These are phyloP conservation scores for Seira sanloemensis DNA, from an alignment of 2,888 invertebrate genomes.

Conservation along the genomic window DNA sequence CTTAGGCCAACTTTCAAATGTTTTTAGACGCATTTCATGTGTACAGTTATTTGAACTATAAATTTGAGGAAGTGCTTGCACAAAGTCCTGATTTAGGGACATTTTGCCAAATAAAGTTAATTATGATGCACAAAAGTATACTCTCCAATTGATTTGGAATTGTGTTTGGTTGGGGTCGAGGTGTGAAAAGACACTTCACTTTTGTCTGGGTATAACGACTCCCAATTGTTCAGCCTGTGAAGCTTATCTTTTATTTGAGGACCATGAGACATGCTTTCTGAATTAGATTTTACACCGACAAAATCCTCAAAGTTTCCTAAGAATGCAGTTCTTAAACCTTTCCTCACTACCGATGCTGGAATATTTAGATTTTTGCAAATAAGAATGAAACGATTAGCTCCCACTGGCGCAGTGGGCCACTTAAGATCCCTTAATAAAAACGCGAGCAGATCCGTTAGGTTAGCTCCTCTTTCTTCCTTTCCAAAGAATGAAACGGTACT, in stretches of 20 bases:
- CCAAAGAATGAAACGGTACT: slow-evolving; percentile 40
- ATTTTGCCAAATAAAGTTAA: background rate
- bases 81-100: background rate
- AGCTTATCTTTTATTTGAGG: background rate
- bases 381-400: slow-evolving; percentile 44
- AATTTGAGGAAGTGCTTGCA: background rate
- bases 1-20: background rate
- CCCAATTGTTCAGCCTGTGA: background rate
- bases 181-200: background rate
- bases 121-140: background rate
- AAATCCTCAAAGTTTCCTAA: background rate
- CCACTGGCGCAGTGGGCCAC: slow-evolving; percentile 34
- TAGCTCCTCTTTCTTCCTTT: slow-evolving; percentile 20
- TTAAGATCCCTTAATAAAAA: slow-evolving; percentile 36
- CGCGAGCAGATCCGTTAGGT: slow-evolving; percentile 46
- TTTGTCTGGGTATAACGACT: background rate
- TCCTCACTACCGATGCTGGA: slow-evolving; percentile 5
- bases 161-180: background rate
- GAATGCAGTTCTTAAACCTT: background rate
- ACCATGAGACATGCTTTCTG: background rate
- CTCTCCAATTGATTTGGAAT: background rate
- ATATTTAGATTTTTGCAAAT: slow-evolving; percentile 44
- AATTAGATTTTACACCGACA: background rate
- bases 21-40: background rate
- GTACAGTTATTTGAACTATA: background rate